Percentiles rank a stretch among this genome's conserved stretches.
Evolutionary conservation across 2,888 invertebrate genomes (phyloP).

Genomic region (Phaonia tiefii): DNA sequence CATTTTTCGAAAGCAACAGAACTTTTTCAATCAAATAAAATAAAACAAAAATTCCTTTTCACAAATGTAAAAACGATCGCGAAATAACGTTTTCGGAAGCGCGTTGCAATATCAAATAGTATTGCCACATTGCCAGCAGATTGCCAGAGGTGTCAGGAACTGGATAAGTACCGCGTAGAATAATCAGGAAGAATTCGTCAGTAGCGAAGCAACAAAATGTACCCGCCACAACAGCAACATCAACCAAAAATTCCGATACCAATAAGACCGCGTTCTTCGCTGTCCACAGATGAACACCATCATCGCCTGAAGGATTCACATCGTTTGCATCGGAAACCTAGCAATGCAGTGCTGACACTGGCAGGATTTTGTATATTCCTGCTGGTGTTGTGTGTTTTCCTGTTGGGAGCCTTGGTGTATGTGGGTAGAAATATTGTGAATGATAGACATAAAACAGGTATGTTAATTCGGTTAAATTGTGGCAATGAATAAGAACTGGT

Average conservation of each 20-base stretch:
- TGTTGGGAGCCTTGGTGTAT: conserved; percentile 78
- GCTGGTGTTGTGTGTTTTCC: conserved; percentile 76
- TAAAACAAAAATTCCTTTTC: conserved; percentile 17
- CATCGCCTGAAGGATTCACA: conserved; percentile 68
- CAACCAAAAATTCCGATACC: conserved; percentile 71
- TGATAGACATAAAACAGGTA: conserved; percentile 66
- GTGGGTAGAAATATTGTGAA: conserved; percentile 78
- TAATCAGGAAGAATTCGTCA: too few relatives aligned
- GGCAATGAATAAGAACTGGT: background rate
- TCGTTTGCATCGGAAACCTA: conserved; percentile 67
- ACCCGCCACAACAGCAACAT: conserved; percentile 75
- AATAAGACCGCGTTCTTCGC: conserved; percentile 79
- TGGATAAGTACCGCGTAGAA: too few relatives aligned
- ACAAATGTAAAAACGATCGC: conserved; percentile 47
- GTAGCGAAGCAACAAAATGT: conserved; percentile 71
- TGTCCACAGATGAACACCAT: conserved; percentile 79
- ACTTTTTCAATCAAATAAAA: conserved; percentile 6
- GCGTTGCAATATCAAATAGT: conserved; percentile 16
- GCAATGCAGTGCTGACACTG: conserved; percentile 77
- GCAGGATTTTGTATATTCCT: conserved; percentile 79
- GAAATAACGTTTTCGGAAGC: conserved; percentile 6
- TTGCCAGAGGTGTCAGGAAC: conserved; percentile 33
- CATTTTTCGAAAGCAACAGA: background rate
- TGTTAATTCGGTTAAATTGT: background rate
- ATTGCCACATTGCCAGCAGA: conserved; percentile 22